phyloP scores from a whole-genome alignment of 2,113 vertebrate genomes.

The Sula dactylatra region DNA sequence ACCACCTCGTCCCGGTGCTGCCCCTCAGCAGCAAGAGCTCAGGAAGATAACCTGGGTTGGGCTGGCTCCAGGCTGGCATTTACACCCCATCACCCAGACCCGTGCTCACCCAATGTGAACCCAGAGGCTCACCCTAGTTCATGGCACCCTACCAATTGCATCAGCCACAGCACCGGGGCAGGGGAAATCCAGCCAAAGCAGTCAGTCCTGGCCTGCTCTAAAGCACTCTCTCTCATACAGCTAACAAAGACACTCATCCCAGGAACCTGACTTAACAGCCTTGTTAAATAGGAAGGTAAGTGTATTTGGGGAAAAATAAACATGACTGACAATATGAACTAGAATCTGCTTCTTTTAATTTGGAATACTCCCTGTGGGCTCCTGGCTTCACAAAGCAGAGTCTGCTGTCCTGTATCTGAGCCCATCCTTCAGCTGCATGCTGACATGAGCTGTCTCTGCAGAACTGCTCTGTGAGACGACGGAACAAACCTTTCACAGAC shows the following conservation, averaged over 20 bases:
- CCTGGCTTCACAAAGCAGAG: not conserved
- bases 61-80: not conserved
- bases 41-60: rapidly evolving
- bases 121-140: not conserved
- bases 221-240: not conserved
- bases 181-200: not conserved
- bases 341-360: not conserved
- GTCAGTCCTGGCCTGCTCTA: not conserved
- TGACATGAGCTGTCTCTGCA: not conserved
- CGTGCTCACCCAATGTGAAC: rapidly evolving
- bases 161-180: too few relatives aligned
- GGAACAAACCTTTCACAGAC: not conserved
- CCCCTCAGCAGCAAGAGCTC: not conserved
- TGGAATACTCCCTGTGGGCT: not conserved
- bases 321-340: not conserved
- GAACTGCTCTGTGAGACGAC: not conserved
- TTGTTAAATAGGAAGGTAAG: not conserved
- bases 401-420: not conserved
- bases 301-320: not conserved
- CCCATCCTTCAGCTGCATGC: not conserved
- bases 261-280: not conserved
- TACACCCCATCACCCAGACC: not conserved
- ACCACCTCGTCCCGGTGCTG: rapidly evolving
- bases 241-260: not conserved
- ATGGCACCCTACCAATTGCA: not conserved